These are phyloP conservation scores for Drosophila picticornis DNA, from an alignment of 2,888 invertebrate genomes.

Conservation along the genomic window DNA sequence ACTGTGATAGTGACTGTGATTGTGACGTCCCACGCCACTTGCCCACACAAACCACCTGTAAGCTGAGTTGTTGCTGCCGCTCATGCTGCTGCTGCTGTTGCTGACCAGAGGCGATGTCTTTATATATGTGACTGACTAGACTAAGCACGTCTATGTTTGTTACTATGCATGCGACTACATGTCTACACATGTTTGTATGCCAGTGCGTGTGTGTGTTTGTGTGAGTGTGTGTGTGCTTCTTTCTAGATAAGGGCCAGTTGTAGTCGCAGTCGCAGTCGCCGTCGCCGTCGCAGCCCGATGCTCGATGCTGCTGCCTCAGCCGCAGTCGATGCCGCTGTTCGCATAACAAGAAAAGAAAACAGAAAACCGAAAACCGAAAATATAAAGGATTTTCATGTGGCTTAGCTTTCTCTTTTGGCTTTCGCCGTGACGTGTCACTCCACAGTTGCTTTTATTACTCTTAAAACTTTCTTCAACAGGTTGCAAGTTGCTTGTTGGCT, in stretches of 20 bases:
- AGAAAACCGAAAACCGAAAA: neutral
- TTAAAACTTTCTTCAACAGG: slow-evolving; percentile 73
- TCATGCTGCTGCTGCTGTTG: slow-evolving; percentile 1
- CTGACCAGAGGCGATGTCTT: slow-evolving; percentile 26
- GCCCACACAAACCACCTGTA: slow-evolving; percentile 50
- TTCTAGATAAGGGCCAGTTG: slow-evolving; percentile 6
- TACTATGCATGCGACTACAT: slow-evolving; percentile 12
- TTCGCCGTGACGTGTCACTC: slow-evolving; percentile 46
- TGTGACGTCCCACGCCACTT: neutral
- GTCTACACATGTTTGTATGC: slow-evolving; percentile 4
- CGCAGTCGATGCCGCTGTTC: slow-evolving; percentile 15
- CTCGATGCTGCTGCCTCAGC: slow-evolving; percentile 12
- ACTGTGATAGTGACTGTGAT: neutral
- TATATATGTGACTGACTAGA: slow-evolving; percentile 2
- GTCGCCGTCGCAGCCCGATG: slow-evolving; percentile 9
- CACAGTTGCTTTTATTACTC: slow-evolving; percentile 46
- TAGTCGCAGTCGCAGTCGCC: slow-evolving; percentile 6
- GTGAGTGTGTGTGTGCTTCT: slow-evolving; percentile 1
- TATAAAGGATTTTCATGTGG: slow-evolving; percentile 64
- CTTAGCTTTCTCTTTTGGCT: slow-evolving; percentile 67
- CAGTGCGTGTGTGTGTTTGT: slow-evolving; percentile 11
- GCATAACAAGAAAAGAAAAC: slow-evolving; percentile 12
- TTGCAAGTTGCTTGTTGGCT: slow-evolving; percentile 40
- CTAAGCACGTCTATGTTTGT: slow-evolving; percentile 15
- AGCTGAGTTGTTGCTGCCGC: slow-evolving; percentile 20